Evolutionary conservation across 2,888 invertebrate genomes (phyloP).

Genomic region (Thereva nobilitata): DNA sequence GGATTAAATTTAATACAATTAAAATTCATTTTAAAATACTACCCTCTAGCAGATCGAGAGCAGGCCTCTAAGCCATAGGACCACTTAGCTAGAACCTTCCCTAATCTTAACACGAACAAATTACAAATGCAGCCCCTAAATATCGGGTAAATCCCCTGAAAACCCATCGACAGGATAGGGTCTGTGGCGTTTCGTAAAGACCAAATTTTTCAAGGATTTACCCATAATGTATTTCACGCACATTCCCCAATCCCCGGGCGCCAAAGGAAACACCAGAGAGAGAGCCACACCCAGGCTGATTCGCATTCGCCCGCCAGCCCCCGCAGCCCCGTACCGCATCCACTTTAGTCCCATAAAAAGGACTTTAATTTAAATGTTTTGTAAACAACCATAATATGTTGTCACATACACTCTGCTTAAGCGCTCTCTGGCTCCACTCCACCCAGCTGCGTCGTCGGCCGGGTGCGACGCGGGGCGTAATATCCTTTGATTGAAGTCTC

Average conservation of each 20-base stretch:
- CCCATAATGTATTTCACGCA: constrained; percentile 14
- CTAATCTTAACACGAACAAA: constrained; percentile 3
- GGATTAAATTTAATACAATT: not conserved
- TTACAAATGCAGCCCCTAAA: constrained; percentile 7
- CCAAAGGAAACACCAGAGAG: not conserved
- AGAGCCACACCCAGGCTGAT: no score
- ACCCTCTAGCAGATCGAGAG: not conserved
- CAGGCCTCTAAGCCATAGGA: not conserved
- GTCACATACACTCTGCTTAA: constrained; percentile 33
- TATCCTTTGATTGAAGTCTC: constrained; percentile 28
- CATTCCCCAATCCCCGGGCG: not conserved
- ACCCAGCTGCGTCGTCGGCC: not conserved
- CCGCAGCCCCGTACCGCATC: not conserved
- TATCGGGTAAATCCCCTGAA: constrained; percentile 2
- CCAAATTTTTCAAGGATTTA: constrained; percentile 27
- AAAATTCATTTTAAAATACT: not conserved
- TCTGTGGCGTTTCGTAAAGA: constrained; percentile 13
- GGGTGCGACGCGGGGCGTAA: constrained; percentile 10
- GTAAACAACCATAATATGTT: constrained; percentile 33
- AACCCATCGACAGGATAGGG: constrained; percentile 1
- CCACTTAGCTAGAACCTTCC: not conserved
- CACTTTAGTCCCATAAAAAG: constrained; percentile 14
- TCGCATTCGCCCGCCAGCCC: not conserved
- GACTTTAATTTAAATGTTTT: constrained; percentile 36
- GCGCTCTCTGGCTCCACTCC: constrained; percentile 27